A percentile compares a stretch with the other conserved stretches of the same genome.
Conservation (phyloP, 2,113 vertebrate species). For the Otolemur garnettii region DNA sequence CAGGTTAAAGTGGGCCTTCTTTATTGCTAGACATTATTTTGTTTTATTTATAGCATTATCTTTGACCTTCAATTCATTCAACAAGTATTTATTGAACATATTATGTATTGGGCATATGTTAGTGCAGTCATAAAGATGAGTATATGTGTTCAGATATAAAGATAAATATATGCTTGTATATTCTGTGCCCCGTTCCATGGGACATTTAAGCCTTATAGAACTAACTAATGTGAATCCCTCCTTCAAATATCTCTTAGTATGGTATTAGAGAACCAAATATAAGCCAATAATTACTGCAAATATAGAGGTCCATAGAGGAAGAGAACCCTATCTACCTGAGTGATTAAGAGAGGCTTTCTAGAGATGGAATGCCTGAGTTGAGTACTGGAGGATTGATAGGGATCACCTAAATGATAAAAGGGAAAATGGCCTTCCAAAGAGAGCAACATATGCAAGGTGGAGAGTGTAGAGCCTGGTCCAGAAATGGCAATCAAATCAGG, state of each 20-base stretch:
- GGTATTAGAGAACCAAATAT: neutral
- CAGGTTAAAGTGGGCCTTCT: neutral
- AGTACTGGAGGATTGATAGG: neutral
- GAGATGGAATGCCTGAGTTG: neutral
- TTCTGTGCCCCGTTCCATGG: neutral
- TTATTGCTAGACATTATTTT: neutral
- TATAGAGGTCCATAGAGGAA: neutral
- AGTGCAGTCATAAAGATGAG: neutral
- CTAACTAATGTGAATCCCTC: neutral
- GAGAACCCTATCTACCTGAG: neutral
- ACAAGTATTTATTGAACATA: neutral
- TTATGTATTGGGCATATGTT: neutral
- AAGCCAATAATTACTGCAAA: neutral
- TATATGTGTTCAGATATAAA: neutral
- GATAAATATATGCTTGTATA: neutral
- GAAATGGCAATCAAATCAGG: neutral
- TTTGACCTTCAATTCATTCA: neutral
- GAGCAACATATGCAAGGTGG: neutral
- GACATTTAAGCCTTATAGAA: neutral
- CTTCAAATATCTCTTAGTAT: neutral
- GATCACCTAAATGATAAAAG: neutral
- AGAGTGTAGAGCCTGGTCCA: accelerated
- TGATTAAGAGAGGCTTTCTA: neutral
- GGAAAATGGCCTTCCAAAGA: neutral
- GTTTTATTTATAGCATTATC: neutral